Conservation (phyloP, 1,140 invertebrate species). For the Drosophila ogumai region DNA sequence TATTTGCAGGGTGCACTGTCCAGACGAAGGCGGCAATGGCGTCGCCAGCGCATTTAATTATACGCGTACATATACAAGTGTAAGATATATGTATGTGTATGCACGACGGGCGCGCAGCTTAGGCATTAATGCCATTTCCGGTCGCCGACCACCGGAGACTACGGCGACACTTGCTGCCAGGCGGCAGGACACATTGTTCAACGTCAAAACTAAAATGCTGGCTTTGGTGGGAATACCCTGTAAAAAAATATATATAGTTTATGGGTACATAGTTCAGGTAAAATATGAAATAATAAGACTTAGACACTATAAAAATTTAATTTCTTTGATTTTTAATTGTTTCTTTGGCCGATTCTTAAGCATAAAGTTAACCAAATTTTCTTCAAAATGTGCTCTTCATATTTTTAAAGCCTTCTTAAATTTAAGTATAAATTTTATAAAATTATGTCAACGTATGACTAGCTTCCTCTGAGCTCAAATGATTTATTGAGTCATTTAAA, state of each 20-base stretch:
- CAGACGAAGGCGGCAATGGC: slow-evolving; percentile 11
- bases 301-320: background rate
- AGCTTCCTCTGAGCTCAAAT: too few species aligned
- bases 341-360: background rate
- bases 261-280: too few species aligned
- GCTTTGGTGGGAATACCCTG: background rate
- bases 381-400: too few species aligned
- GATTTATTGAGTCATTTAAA: too few species aligned
- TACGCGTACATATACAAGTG: slow-evolving; percentile 16
- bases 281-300: too few species aligned
- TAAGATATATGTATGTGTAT: slow-evolving; percentile 8
- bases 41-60: slow-evolving; percentile 71
- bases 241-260: too few species aligned
- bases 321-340: background rate
- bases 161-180: slow-evolving; percentile 25
- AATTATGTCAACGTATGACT: too few species aligned
- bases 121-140: slow-evolving; percentile 77
- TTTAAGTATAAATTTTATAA: too few species aligned
- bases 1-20: slow-evolving; percentile 65
- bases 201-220: background rate
- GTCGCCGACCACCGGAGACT: slow-evolving; percentile 41
- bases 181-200: slow-evolving; percentile 13
- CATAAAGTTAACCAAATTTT: background rate
- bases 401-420: too few species aligned
- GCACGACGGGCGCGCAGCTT: slow-evolving; percentile 47